These are phyloP conservation scores for Procambarus virginalis DNA, from an alignment of 1,140 invertebrate species.

Conservation along the genomic window DNA sequence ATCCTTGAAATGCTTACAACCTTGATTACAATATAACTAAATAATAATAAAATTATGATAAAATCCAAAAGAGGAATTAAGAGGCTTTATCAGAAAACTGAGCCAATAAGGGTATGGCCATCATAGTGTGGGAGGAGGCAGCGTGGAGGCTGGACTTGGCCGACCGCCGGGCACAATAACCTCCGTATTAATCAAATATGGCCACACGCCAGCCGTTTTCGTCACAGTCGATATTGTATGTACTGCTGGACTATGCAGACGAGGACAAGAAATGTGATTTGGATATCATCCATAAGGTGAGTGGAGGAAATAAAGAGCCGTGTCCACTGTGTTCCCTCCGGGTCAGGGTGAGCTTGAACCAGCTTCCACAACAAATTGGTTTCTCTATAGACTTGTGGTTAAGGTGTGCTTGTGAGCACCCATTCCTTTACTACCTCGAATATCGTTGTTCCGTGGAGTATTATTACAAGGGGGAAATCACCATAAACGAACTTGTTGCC, in stretches of 20 bases:
- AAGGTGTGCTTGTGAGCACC: no score
- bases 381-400: no score
- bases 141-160: not conserved
- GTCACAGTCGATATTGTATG: constrained; percentile 24
- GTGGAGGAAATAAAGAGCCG: not conserved
- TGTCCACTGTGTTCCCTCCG: no score
- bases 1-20: not conserved
- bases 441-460: no score
- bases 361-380: no score
- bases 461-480: no score
- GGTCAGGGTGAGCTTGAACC: no score
- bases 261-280: constrained; percentile 25
- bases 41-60: not conserved
- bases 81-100: not conserved
- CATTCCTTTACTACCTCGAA: no score
- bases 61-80: no score
- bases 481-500: no score
- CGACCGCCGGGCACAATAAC: not conserved
- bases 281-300: constrained; percentile 15
- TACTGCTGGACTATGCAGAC: constrained; percentile 31
- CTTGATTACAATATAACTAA: not conserved
- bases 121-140: not conserved
- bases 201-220: constrained; percentile 32
- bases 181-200: not conserved
- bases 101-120: not conserved